These are phyloP conservation scores for Willowsia nigromaculata DNA, from an alignment of 2,888 invertebrate species.

Conservation along the genomic window DNA sequence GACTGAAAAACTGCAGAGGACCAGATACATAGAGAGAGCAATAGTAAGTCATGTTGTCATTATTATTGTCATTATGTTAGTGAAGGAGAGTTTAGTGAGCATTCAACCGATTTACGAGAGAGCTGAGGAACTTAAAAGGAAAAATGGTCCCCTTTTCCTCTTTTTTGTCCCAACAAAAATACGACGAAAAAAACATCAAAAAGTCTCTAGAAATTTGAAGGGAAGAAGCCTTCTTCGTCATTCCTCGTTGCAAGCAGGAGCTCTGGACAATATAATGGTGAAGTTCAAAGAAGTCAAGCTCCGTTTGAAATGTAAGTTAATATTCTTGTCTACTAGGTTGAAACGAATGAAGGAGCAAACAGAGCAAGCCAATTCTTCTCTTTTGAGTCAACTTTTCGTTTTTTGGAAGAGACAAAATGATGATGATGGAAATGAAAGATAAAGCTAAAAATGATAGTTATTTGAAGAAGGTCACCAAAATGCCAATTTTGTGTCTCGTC, in stretches of 20 bases:
- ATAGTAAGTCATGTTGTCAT: background rate
- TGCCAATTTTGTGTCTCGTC: too few relatives aligned
- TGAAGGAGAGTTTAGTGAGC: background rate
- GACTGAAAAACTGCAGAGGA: background rate
- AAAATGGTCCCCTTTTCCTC: background rate
- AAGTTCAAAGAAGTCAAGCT: slow-evolving; percentile 54
- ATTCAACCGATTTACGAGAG: slow-evolving; percentile 60
- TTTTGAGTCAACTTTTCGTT: too few relatives aligned
- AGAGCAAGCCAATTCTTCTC: background rate
- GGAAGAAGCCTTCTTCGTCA: background rate
- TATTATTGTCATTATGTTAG: background rate
- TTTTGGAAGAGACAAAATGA: too few relatives aligned
- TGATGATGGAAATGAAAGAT: too few relatives aligned
- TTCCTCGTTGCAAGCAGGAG: background rate
- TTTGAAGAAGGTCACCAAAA: too few relatives aligned
- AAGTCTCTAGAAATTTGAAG: background rate
- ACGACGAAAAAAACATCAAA: background rate
- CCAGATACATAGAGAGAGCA: too few relatives aligned
- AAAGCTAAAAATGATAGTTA: too few relatives aligned
- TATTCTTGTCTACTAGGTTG: background rate
- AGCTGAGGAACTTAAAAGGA: background rate
- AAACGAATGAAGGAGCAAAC: background rate
- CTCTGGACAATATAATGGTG: background rate
- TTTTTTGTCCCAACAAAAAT: background rate
- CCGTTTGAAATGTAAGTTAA: slow-evolving; percentile 66